Conservation (phyloP, 2,888 invertebrate genomes). For the Caenorhabditis sp. region DNA sequence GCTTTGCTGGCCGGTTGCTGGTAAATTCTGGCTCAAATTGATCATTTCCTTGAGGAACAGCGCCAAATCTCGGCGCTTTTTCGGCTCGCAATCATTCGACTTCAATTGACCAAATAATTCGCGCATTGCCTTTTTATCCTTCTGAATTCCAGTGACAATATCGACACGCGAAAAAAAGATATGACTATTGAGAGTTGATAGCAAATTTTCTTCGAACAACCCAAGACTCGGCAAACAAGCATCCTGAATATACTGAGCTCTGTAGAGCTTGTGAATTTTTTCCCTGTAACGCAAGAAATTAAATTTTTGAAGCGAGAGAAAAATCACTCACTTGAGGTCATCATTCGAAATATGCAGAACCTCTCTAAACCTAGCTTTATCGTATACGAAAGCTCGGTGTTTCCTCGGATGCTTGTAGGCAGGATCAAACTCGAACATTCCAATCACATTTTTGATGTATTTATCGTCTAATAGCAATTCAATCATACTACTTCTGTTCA, state of each 20-base stretch:
- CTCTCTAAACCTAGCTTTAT: constrained; percentile 80
- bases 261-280: constrained; percentile 99
- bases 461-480: constrained; percentile 77
- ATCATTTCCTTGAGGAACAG: constrained; percentile 98
- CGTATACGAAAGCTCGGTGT: constrained; percentile 93
- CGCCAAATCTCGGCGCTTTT: constrained; percentile 89
- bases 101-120: constrained; percentile 92
- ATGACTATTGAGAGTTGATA: constrained; percentile 95
- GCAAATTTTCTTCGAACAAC: constrained; percentile 98
- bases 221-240: constrained; percentile 98
- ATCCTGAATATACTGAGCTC: constrained; percentile 97
- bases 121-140: constrained; percentile 93
- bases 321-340: constrained; percentile 79
- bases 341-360: constrained; percentile 90
- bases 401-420: constrained; percentile 75
- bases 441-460: constrained; percentile 82
- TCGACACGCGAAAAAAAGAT: constrained; percentile 99
- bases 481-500: constrained; percentile 94
- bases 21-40: constrained; percentile 96
- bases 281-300: constrained; percentile 74
- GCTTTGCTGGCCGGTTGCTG: constrained; percentile 94
- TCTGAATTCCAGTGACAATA: constrained; percentile 95
- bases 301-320: constrained; percentile 4
- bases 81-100: constrained; percentile 84
- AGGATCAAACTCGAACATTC: constrained; percentile 92